Evolutionary conservation across 2,113 vertebrate genomes (phyloP).

Genomic region (Caranx melampygus): DNA sequence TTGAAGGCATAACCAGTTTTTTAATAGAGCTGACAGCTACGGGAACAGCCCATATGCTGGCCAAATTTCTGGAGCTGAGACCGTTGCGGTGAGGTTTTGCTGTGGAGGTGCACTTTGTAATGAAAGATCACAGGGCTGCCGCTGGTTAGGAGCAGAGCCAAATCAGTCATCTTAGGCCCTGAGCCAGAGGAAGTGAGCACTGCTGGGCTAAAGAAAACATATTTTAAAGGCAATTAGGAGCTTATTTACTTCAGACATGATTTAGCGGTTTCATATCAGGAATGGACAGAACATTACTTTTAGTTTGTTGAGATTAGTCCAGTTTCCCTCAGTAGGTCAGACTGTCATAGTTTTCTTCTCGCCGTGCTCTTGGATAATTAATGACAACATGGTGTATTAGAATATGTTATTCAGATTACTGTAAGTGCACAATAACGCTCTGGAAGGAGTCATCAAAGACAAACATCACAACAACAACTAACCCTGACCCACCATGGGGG

Average conservation of each 20-base stretch:
- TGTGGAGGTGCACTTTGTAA: slow-evolving; percentile 47
- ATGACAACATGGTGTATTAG: background rate
- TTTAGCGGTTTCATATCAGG: background rate
- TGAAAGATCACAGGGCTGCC: slow-evolving; percentile 58
- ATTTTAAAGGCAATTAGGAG: slow-evolving; percentile 30
- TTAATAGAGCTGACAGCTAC: slow-evolving; percentile 35
- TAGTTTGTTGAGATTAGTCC: background rate
- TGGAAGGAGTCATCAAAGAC: background rate
- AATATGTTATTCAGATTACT: background rate
- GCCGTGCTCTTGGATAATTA: background rate
- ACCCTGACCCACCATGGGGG: background rate
- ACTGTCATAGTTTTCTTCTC: background rate
- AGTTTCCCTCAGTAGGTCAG: background rate
- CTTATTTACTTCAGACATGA: background rate
- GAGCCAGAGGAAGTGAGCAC: slow-evolving; percentile 30
- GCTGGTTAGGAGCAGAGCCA: slow-evolving; percentile 35
- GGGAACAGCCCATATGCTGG: slow-evolving; percentile 26
- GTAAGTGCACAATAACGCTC: background rate
- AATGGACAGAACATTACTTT: slow-evolving; percentile 1
- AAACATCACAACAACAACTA: too few relatives aligned
- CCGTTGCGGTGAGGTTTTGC: slow-evolving; percentile 35
- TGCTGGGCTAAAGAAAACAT: slow-evolving; percentile 1
- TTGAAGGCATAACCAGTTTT: slow-evolving; percentile 1
- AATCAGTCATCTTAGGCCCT: slow-evolving; percentile 43
- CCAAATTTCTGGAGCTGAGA: slow-evolving; percentile 26